These are phyloP conservation scores for Paguma larvata DNA, from an alignment of 2,797 vertebrate genomes.

Conservation along the genomic window DNA sequence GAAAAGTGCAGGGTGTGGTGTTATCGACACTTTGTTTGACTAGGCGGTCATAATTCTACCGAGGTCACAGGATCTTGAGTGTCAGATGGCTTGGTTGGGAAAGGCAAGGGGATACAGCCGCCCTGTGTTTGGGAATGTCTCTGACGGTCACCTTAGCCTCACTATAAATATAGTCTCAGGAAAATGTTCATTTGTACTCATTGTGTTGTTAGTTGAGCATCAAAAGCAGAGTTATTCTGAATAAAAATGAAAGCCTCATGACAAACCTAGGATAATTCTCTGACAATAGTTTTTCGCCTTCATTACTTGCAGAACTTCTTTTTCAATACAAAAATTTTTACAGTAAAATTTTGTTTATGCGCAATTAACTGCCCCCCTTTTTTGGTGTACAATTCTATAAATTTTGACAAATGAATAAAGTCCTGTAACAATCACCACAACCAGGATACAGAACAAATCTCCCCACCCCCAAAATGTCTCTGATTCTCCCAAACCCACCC, in stretches of 20 bases:
- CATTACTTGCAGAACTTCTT: neutral
- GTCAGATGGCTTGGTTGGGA: neutral
- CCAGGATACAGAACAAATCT: neutral
- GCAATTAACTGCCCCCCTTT: neutral
- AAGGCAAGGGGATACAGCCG: neutral
- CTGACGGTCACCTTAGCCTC: slow-evolving; percentile 16
- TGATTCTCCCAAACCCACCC: neutral
- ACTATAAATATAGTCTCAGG: neutral
- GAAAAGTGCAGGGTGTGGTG: slow-evolving; percentile 60
- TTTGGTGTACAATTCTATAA: neutral
- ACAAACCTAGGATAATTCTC: neutral
- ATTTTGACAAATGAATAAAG: neutral
- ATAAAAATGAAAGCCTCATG: slow-evolving; percentile 28
- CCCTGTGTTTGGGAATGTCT: neutral
- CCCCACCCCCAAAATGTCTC: neutral
- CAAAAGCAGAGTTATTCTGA: slow-evolving; percentile 11
- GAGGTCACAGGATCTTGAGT: slow-evolving; percentile 5
- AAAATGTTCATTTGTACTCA: neutral
- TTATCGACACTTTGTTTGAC: slow-evolving; percentile 43
- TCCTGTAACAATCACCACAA: neutral
- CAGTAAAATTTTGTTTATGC: neutral
- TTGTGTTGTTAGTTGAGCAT: neutral
- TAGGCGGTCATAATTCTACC: slow-evolving; percentile 28
- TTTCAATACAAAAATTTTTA: neutral
- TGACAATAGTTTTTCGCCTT: neutral